These are phyloP conservation scores for Liolophura sinensis DNA, from an alignment of 1,140 invertebrate genomes.

Conservation along the genomic window DNA sequence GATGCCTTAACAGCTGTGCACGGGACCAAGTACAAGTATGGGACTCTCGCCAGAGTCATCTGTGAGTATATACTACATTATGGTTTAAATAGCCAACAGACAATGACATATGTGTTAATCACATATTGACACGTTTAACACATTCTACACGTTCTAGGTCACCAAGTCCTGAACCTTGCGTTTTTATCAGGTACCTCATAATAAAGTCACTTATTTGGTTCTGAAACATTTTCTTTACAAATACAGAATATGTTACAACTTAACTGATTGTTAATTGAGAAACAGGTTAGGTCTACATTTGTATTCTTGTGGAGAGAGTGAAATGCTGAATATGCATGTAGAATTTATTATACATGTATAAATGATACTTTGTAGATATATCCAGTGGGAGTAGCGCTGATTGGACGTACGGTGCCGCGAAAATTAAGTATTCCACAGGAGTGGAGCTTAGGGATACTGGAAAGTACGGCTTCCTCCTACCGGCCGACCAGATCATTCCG, in stretches of 20 bases:
- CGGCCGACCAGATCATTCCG: conserved; percentile 67
- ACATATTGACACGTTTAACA: too few species aligned
- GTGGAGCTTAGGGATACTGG: conserved; percentile 42
- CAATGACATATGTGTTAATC: not conserved
- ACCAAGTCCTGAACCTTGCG: too few species aligned
- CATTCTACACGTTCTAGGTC: too few species aligned
- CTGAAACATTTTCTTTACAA: too few species aligned
- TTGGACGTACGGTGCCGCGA: conserved; percentile 35
- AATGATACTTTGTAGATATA: conserved; percentile 23
- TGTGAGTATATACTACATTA: conserved; percentile 23
- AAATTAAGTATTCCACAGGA: conserved; percentile 35
- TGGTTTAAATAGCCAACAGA: conserved; percentile 2
- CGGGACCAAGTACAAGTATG: conserved; percentile 35
- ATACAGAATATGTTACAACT: too few species aligned
- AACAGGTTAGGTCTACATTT: too few species aligned
- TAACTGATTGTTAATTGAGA: too few species aligned
- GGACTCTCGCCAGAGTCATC: conserved; percentile 31
- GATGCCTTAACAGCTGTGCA: conserved; percentile 24
- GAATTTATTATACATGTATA: not conserved
- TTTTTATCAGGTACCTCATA: too few species aligned
- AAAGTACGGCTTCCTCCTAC: conserved; percentile 63
- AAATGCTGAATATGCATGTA: not conserved
- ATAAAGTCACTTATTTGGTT: too few species aligned
- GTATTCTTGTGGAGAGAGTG: too few species aligned
- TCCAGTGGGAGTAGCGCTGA: conserved; percentile 39